Percentiles rank a stretch among this genome's conserved stretches.
Conservation (phyloP, 1,140 invertebrate genomes). For the Drosophila albomicans region DNA sequence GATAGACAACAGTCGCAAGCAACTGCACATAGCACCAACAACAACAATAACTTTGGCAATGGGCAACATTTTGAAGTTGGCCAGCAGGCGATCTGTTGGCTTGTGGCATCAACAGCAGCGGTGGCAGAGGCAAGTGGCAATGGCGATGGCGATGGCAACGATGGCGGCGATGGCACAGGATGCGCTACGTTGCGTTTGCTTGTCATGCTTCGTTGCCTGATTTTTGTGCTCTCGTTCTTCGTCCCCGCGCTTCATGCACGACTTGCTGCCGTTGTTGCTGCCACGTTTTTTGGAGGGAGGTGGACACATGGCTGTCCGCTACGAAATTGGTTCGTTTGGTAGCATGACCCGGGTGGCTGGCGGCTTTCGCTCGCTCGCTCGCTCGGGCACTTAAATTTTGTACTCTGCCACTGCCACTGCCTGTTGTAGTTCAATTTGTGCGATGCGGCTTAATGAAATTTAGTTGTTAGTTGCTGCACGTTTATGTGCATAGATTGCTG, state of each 20-base stretch:
- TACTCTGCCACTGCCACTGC: constrained; percentile 38
- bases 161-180: constrained; percentile 53
- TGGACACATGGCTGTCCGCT: constrained; percentile 58
- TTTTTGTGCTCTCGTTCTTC: constrained; percentile 59
- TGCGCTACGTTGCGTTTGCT: constrained; percentile 82
- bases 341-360: constrained; percentile 13
- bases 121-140: constrained; percentile 43
- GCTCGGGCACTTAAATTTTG: constrained; percentile 76
- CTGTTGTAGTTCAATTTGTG: constrained; percentile 80
- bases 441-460: constrained; percentile 80
- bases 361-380: constrained; percentile 51
- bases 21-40: constrained; percentile 57
- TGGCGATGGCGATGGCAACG: constrained; percentile 36
- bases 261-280: constrained; percentile 56
- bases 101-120: constrained; percentile 26
- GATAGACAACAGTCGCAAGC: constrained; percentile 50
- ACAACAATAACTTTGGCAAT: constrained; percentile 1
- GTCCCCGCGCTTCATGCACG: constrained; percentile 70
- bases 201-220: constrained; percentile 81
- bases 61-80: constrained; percentile 61
- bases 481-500: constrained; percentile 68
- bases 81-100: constrained; percentile 46
- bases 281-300: constrained; percentile 42
- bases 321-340: constrained; percentile 75
- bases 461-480: constrained; percentile 81